phyloP scores from a whole-genome alignment of 2,113 vertebrate species.

The Takifugu flavidus region DNA sequence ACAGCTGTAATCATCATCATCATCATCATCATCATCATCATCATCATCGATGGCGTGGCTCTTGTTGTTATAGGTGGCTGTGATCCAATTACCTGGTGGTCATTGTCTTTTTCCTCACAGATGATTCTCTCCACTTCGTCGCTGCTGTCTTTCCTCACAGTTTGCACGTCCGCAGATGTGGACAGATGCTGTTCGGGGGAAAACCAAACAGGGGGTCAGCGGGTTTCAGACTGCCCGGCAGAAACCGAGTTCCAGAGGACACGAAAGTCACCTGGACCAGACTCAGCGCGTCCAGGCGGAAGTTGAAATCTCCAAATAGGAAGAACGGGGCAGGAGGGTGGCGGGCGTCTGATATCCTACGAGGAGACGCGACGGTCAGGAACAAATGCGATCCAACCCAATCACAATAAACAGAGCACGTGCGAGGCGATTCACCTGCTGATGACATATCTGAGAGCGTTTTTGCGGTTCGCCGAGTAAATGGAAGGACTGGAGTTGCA shows the following conservation, averaged over 20 bases:
- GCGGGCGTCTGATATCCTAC: conserved; percentile 61
- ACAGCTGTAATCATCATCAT: background rate
- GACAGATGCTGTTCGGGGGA: conserved; percentile 67
- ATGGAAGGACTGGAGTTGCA: conserved; percentile 78
- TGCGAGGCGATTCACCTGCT: conserved; percentile 61
- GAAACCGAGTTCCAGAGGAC: background rate
- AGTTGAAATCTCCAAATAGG: conserved; percentile 83
- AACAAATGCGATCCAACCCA: background rate
- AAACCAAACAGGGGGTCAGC: background rate
- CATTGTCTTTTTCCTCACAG: conserved; percentile 73
- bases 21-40: too few species aligned
- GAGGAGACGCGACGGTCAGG: background rate
- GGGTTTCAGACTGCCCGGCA: background rate
- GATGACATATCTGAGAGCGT: conserved; percentile 76
- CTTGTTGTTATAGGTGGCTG: accelerated
- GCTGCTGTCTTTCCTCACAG: conserved; percentile 66
- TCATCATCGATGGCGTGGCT: background rate
- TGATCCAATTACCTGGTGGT: conserved; percentile 66
- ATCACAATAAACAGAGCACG: background rate
- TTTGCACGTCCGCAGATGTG: conserved; percentile 66
- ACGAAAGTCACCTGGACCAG: conserved; percentile 69
- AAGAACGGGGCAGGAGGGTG: conserved; percentile 72
- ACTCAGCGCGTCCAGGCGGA: conserved; percentile 75
- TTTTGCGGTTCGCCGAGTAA: conserved; percentile 77
- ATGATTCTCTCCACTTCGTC: conserved; percentile 76